Evolutionary conservation across 1,140 invertebrate species (phyloP), one percentile per base, ranked within the genome.

Genomic region (fruit fly (Drosophila melanogaster)): DNA sequence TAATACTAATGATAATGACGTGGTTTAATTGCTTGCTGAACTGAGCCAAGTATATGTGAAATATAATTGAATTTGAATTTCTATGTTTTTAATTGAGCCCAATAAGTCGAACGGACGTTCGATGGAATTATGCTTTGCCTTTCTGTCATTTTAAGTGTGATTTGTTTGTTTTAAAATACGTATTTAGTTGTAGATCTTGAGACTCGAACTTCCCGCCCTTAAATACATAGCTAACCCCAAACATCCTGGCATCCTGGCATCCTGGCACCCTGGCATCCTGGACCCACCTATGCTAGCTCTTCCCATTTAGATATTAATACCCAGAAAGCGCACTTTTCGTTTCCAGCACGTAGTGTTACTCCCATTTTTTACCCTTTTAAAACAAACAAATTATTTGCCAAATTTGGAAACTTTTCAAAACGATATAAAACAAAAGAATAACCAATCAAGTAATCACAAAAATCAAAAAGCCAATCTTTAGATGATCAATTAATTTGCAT

Each of bases 381-480:
- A 89, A 89, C 84, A 89, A 89, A 89, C 84, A 90, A 90, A 86
- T 89, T 87, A 69, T 62, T 73, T 59, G 70, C 50, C 50, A 41
- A 62, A 58, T 53, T 79, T 59, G 17, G 15, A 19, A 61, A 66
- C 33, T 35, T 65, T 59, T 55, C 8, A 69, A 58, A 56, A 60
- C 46, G 24, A 64, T 54, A 24, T 38, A 47, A 60, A 44, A 41
- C 43, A 53, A 65, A 65, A 19, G 17, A 44, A 44, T 7, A 19
- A 69, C 59, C 33, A 81, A 66, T 40, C 35, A 75, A 75, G 55
- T 61, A 81, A 85, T 64, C 59, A 66, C 64, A 83, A 79, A 70
- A 91, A 91, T 91, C 90, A 91, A 91, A 91, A 91, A 91, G 90
- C 80, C 77, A 91, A 91, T 91, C 90, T 91, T 81, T 89, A 91